Conservation (phyloP, 2,113 vertebrate genomes). For the Melanerpes aurifrons region DNA sequence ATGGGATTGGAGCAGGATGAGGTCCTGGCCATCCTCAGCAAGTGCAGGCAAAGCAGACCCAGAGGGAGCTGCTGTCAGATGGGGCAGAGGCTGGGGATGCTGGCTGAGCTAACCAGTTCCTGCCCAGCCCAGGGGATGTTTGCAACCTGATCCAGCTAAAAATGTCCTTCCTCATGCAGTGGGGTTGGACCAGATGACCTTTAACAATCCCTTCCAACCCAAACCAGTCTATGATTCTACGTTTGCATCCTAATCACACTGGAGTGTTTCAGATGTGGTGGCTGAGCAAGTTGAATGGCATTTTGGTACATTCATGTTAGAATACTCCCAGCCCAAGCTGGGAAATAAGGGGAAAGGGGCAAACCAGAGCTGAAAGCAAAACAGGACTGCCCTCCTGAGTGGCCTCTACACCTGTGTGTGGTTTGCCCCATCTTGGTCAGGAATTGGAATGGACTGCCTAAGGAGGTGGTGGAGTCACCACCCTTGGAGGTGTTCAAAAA, state of each 20-base stretch:
- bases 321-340: not conserved
- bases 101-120: not conserved
- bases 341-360: not conserved
- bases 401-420: not conserved
- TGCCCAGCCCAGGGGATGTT: not conserved
- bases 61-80: fast-evolving
- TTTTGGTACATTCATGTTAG: not conserved
- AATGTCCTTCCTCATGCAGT: too few relatives aligned
- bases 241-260: not conserved
- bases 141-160: not conserved
- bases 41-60: not conserved
- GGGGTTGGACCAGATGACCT: too few relatives aligned
- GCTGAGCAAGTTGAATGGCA: not conserved
- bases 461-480: too few relatives aligned
- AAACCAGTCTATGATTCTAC: too few relatives aligned
- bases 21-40: not conserved
- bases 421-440: not conserved
- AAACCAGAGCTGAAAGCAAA: not conserved
- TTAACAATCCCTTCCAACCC: too few relatives aligned
- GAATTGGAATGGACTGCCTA: too few relatives aligned
- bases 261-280: not conserved
- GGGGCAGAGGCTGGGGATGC: not conserved
- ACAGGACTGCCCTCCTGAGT: not conserved
- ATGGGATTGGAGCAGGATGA: not conserved
- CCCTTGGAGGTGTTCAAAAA: too few relatives aligned